Conservation (phyloP, 2,113 vertebrate genomes). For the Piprites chloris region DNA sequence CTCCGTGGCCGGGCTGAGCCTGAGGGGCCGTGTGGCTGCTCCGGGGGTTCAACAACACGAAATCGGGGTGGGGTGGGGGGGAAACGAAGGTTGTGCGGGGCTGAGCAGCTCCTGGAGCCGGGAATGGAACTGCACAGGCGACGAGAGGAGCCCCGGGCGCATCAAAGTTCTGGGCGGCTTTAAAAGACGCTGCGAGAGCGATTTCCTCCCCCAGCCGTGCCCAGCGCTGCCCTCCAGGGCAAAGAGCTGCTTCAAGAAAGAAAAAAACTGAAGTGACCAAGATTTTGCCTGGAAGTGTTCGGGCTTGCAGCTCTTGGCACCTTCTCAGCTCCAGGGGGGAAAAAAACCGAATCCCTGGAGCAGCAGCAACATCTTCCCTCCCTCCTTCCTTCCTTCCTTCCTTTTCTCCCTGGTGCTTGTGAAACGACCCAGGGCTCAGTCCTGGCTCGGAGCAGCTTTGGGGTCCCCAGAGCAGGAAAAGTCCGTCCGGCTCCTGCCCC, state of each 20-base stretch:
- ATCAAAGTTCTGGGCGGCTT: not conserved
- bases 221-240: not conserved
- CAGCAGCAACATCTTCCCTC: not conserved
- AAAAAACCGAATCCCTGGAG: not conserved
- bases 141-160: not conserved
- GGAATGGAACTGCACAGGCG: not conserved
- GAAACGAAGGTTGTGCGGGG: not conserved
- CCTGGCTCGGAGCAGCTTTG: not conserved
- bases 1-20: not conserved
- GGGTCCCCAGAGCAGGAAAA: not conserved
- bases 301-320: not conserved
- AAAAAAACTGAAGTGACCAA: not conserved
- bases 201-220: not conserved
- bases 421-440: rapidly evolving
- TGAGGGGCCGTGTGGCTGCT: not conserved
- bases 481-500: not conserved
- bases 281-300: not conserved
- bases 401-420: not conserved
- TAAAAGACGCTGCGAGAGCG: not conserved
- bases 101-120: not conserved
- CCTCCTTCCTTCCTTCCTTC: not conserved
- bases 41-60: not conserved
- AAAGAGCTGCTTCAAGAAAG: not conserved
- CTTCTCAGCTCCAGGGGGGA: not conserved
- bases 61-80: rapidly evolving